These are phyloP conservation scores for Lasiurus borealis DNA, from an alignment of 2,113 vertebrate genomes.

Conservation along the genomic window DNA sequence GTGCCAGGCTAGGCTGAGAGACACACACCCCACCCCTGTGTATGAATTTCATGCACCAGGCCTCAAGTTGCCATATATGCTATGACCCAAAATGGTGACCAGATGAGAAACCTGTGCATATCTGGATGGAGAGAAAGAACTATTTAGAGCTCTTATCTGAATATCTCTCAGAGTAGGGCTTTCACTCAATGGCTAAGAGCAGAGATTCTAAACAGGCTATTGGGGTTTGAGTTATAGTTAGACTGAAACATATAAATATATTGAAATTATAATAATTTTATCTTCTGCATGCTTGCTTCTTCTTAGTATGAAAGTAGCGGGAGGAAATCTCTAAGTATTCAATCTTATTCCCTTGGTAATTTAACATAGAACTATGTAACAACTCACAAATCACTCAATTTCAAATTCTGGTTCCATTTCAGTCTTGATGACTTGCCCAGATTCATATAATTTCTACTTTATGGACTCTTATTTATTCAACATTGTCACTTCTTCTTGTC, in stretches of 20 bases:
- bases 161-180: neutral
- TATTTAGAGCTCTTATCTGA: neutral
- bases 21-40: too few species aligned
- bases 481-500: neutral
- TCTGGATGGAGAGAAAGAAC: neutral
- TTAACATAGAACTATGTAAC: neutral
- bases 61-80: neutral
- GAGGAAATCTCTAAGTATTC: neutral
- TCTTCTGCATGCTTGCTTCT: neutral
- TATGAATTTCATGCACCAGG: too few species aligned
- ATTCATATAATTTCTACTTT: neutral
- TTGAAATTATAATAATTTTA: slow-evolving; percentile 44
- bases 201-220: neutral
- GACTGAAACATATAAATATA: neutral
- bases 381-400: neutral
- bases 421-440: neutral
- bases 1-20: too few species aligned
- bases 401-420: slow-evolving; percentile 35
- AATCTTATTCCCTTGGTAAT: neutral
- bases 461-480: neutral
- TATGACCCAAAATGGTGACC: neutral
- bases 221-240: neutral
- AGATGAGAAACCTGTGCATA: neutral
- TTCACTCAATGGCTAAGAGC: neutral
- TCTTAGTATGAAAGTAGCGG: neutral